A percentile compares a stretch with the other conserved stretches of the same genome.
Evolutionary conservation across 2,113 vertebrate genomes (phyloP).

Genomic region (Lophochroa leadbeateri): DNA sequence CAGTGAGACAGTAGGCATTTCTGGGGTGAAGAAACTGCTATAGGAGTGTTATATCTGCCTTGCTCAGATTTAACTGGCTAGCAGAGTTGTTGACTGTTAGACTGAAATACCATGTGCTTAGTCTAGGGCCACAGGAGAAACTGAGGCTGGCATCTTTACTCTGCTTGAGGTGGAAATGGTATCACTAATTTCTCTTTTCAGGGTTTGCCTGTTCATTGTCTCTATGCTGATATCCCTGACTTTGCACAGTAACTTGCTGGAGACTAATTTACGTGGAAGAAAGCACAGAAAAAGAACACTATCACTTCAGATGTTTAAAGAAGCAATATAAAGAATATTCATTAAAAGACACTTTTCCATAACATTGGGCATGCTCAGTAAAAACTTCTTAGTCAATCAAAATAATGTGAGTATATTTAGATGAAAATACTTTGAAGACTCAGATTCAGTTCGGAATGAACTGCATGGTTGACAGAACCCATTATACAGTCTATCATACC

Average conservation of each 20-base stretch:
- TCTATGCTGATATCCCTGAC: neutral
- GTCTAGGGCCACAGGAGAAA: neutral
- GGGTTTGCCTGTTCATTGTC: neutral
- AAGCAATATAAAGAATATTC: neutral
- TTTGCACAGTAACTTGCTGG: neutral
- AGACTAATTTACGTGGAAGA: neutral
- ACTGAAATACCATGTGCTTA: neutral
- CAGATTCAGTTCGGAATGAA: neutral
- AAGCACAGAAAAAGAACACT: neutral
- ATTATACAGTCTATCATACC: neutral
- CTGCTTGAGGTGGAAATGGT: neutral
- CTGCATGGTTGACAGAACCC: neutral
- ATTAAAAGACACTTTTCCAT: neutral
- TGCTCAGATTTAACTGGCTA: neutral
- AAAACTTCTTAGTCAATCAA: neutral
- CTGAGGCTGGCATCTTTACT: neutral
- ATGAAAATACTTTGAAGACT: neutral
- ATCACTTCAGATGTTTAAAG: neutral
- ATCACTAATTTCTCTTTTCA: neutral
- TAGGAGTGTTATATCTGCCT: neutral
- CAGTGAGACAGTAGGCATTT: neutral
- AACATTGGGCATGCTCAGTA: neutral
- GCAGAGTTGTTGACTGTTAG: neutral
- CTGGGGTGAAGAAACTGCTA: neutral
- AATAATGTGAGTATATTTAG: neutral